phyloP scores from a whole-genome alignment of 2,113 vertebrate genomes.

The Saimiri boliviensis region DNA sequence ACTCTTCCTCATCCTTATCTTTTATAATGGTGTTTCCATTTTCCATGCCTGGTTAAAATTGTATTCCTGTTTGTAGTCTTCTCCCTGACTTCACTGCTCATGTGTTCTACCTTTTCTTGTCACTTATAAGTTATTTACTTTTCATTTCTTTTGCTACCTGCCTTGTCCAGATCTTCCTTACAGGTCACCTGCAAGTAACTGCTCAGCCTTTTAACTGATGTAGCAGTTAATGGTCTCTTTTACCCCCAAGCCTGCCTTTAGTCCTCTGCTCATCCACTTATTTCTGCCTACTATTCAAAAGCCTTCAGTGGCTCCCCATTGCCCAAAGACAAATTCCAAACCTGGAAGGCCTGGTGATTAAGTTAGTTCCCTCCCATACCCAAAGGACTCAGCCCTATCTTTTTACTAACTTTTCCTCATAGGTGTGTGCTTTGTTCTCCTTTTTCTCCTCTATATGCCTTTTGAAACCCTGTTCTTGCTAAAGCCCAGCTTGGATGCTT shows the following conservation, averaged over 20 bases:
- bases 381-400: not conserved
- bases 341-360: not conserved
- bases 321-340: not conserved
- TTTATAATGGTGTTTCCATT: not conserved
- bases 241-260: not conserved
- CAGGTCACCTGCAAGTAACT: not conserved
- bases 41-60: not conserved
- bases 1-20: not conserved
- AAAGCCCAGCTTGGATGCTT: not conserved
- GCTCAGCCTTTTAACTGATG: not conserved
- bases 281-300: not conserved
- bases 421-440: not conserved
- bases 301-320: not conserved
- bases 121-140: not conserved
- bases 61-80: not conserved
- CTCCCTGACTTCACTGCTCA: not conserved
- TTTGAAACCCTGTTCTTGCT: not conserved
- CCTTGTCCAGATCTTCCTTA: not conserved
- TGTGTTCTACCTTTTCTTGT: not conserved
- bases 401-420: not conserved
- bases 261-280: not conserved
- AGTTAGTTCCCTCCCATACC: not conserved
- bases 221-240: not conserved
- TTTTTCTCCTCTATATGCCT: not conserved
- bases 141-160: not conserved